These are phyloP conservation scores for Sciurus carolinensis DNA, from an alignment of 2,797 vertebrate species.

Conservation along the genomic window DNA sequence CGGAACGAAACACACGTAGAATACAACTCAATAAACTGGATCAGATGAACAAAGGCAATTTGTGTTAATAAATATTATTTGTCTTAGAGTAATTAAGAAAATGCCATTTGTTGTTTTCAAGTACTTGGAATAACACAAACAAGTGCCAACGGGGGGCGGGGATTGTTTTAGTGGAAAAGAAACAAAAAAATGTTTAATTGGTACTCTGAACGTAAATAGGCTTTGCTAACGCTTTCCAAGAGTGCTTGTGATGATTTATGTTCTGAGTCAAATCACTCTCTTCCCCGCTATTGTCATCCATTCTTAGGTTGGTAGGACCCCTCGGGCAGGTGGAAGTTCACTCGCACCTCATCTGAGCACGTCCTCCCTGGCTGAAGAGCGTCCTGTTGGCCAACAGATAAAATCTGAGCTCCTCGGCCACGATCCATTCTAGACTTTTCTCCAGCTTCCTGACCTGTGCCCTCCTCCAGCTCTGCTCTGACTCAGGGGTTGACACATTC, in stretches of 20 bases:
- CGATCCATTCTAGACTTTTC: not conserved
- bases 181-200: conserved; percentile 41
- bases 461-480: not conserved
- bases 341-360: not conserved
- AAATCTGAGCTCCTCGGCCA: not conserved
- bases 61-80: conserved; percentile 56
- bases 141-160: not conserved
- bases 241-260: not conserved
- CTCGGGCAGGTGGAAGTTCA: not conserved
- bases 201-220: not conserved
- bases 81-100: conserved; percentile 61
- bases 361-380: not conserved
- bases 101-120: conserved; percentile 63
- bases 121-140: conserved; percentile 18
- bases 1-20: not conserved
- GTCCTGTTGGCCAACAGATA: not conserved
- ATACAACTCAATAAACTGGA: not conserved
- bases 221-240: conserved; percentile 6
- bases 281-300: not conserved
- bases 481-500: not conserved
- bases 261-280: not conserved
- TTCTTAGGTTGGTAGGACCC: not conserved
- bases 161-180: conserved; percentile 55
- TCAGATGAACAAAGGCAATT: conserved; percentile 30
- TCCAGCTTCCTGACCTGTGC: not conserved